Conservation (phyloP, 2,797 vertebrate species). For the Pteropus rufus region DNA sequence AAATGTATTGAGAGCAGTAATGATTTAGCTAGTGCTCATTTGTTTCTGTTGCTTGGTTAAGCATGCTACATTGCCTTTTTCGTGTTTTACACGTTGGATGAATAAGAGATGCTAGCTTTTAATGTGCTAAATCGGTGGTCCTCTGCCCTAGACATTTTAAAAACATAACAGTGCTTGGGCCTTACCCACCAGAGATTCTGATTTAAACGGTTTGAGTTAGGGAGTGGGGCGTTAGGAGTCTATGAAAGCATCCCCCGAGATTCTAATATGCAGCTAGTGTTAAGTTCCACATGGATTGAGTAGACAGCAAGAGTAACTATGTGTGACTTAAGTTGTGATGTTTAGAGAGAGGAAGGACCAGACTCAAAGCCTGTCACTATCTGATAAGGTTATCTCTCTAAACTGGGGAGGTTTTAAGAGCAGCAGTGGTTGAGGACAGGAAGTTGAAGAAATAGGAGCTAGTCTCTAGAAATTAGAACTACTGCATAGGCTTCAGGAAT, state of each 20-base stretch:
- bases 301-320: neutral
- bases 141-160: neutral
- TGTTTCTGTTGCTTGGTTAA: slow-evolving; percentile 45
- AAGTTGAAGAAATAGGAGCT: neutral
- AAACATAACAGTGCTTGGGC: neutral
- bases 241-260: neutral
- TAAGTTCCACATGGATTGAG: neutral
- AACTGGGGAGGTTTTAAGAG: neutral
- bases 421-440: neutral
- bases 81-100: neutral
- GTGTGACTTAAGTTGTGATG: neutral
- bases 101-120: neutral
- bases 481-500: neutral
- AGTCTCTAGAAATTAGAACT: neutral
- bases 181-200: neutral
- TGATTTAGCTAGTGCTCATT: slow-evolving; percentile 35
- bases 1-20: slow-evolving; percentile 3
- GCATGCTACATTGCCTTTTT: neutral
- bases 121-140: neutral
- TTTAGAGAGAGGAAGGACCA: neutral
- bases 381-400: neutral
- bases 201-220: neutral
- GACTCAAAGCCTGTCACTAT: neutral
- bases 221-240: neutral
- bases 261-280: neutral